Conservation (phyloP, 2,113 vertebrate species). For the Atherinomorus stipes region DNA sequence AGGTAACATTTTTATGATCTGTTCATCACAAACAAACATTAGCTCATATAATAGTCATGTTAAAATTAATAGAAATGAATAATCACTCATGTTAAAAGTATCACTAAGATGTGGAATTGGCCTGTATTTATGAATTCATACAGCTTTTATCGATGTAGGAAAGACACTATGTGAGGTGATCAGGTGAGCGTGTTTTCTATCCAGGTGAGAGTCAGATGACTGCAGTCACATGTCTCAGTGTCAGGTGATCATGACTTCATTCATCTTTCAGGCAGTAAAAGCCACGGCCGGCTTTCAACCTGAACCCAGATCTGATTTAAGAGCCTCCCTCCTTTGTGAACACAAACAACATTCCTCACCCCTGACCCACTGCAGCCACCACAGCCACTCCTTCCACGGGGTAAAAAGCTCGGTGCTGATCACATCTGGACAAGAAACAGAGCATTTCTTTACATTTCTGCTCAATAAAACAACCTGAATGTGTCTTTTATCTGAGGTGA, state of each 20-base stretch:
- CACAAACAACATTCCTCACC: constrained; percentile 50
- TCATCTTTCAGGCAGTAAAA: background rate
- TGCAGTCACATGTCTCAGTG: constrained; percentile 2
- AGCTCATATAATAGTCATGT: no score
- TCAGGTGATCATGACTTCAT: constrained; percentile 67
- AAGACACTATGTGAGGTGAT: no score
- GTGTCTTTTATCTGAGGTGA: background rate
- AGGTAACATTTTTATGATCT: no score
- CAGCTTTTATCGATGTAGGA: no score
- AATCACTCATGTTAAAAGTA: no score
- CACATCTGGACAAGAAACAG: accelerated
- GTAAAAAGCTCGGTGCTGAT: background rate
- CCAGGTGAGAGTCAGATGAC: background rate
- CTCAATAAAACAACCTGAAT: background rate
- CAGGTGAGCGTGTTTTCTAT: background rate
- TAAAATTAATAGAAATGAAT: no score
- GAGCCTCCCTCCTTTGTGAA: background rate
- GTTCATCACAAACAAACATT: no score
- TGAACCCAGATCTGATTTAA: constrained; percentile 50
- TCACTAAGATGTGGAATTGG: no score
- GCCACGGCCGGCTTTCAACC: background rate
- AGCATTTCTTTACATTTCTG: background rate
- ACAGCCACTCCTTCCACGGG: background rate
- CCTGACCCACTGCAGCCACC: constrained; percentile 22
- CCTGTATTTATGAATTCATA: no score